Evolutionary conservation across 1,140 invertebrate genomes (phyloP), one percentile per base, ranked within the genome.

Genomic region (Brachionus calyciflorus): DNA sequence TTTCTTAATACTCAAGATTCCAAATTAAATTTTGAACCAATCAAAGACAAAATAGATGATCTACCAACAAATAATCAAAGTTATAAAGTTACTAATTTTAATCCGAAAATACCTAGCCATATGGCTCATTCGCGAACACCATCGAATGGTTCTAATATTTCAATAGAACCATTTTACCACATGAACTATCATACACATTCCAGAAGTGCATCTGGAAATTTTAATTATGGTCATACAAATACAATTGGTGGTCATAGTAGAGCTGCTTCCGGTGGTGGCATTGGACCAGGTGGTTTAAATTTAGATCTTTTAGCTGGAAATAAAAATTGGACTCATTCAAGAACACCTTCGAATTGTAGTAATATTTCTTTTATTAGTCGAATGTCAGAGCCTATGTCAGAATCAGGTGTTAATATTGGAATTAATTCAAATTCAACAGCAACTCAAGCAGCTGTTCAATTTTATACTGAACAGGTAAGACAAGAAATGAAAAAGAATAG

Each of bases 331-430:
- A 65, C 60, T 7, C 73, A 76, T 57, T 76, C 73, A 41, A 55
- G 73, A 55, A 76, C 73, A 28, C 73, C 73, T 10, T 76, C 73
- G 10, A 55, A 55, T 60, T 76, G 73, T 44, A 76, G 73, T 19
- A 73, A 73, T 51, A 51, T 51, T 40, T 73, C 69, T 6, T 73
- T 53, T 21, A 73, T 55, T 30, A 73, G 69, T 30, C 44, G 69
- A 2, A 26, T 73, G 26, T 73, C 69, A 17, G 69, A 55, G 30
- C 69, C 69, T 5, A 73, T 73, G 9, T 73, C 69, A 1, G 69
- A 73, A 33, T 26, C 37, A 33, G 37, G 37, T 19, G 19, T 19
- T 37, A 17, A 33, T 33, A 3, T 40, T 2, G 48, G 46, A 19
- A 21, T 28, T 3, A 57, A 14, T 10, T 5, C 24, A 6, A 28